Conservation (phyloP, 30 jellyfish, hydroid and myxozoan genomes). For the Hydractinia echinata region DNA sequence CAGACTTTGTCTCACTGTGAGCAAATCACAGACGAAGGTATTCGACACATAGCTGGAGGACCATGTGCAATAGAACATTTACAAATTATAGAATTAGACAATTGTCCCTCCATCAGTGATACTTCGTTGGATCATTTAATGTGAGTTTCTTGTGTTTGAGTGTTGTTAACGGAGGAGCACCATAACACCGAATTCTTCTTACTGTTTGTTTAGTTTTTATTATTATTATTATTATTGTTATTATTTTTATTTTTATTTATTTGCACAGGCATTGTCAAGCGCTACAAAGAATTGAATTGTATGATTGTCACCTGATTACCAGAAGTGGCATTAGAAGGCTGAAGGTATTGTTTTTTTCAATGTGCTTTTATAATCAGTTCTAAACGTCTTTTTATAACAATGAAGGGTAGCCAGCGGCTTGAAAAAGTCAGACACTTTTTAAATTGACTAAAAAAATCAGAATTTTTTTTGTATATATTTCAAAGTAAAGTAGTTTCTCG, state of each 20-base stretch:
- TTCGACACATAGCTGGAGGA: conserved; percentile 88
- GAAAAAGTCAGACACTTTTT: no score
- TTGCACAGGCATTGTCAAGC: conserved; percentile 90
- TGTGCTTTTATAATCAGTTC: no score
- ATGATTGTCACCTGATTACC: conserved; percentile 88
- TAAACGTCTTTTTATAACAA: no score
- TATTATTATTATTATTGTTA: no score
- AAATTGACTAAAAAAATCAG: no score
- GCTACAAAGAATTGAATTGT: conserved; percentile 75
- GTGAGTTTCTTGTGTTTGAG: conserved; percentile 29
- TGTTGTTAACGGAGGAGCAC: neutral
- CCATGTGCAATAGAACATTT: conserved; percentile 92
- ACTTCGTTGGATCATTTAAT: conserved; percentile 72
- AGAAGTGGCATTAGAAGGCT: conserved; percentile 86
- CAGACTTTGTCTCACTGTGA: conserved; percentile 93
- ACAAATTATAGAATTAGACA: conserved; percentile 84
- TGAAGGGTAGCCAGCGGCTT: no score
- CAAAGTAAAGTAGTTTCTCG: no score
- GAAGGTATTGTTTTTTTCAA: conserved; percentile 38
- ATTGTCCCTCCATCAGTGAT: conserved; percentile 84
- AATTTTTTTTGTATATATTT: no score
- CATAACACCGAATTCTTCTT: neutral
- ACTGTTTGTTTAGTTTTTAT: no score
- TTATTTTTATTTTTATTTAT: neutral
- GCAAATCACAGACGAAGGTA: conserved; percentile 88